These are phyloP conservation scores for Hoplostethus mediterraneus DNA, from an alignment of 2,797 vertebrate species.

Conservation along the genomic window DNA sequence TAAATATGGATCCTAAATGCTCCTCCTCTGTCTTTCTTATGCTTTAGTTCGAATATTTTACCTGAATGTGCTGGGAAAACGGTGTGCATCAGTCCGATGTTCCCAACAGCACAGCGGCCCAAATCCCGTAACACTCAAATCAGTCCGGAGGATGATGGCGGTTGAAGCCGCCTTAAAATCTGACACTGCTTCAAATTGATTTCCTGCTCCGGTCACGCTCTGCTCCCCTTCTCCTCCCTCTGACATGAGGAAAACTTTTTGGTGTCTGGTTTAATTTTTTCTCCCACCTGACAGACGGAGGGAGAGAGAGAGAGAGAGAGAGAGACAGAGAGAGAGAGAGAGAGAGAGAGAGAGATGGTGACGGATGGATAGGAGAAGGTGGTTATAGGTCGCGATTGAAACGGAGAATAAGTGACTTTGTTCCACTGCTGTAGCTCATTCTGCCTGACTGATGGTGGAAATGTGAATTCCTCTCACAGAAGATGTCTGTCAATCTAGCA, in stretches of 20 bases:
- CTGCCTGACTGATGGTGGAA: constrained; percentile 4
- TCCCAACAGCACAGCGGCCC: background rate
- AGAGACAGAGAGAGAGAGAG: background rate
- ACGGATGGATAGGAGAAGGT: background rate
- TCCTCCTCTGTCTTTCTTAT: no score
- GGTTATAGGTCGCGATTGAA: constrained; percentile 39
- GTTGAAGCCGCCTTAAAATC: background rate
- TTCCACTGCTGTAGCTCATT: background rate
- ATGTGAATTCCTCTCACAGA: constrained; percentile 31
- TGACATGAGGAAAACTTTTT: constrained; percentile 2
- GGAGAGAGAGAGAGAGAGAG: constrained; percentile 2
- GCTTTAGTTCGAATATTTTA: background rate
- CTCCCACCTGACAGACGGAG: constrained; percentile 18
- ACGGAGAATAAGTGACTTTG: constrained; percentile 42
- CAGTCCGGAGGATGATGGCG: background rate
- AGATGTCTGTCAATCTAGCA: constrained; percentile 8
- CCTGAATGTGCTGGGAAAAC: background rate
- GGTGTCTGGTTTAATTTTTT: constrained; percentile 28
- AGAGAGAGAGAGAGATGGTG: background rate
- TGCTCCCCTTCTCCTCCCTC: background rate
- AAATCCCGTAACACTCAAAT: background rate
- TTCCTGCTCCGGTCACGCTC: constrained; percentile 13
- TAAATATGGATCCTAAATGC: no score
- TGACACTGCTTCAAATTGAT: constrained; percentile 31
- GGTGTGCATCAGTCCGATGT: background rate